Base-by-base conservation (phyloP, 1,140 invertebrate genomes). In the Belonocnema kinseyi region DNA sequence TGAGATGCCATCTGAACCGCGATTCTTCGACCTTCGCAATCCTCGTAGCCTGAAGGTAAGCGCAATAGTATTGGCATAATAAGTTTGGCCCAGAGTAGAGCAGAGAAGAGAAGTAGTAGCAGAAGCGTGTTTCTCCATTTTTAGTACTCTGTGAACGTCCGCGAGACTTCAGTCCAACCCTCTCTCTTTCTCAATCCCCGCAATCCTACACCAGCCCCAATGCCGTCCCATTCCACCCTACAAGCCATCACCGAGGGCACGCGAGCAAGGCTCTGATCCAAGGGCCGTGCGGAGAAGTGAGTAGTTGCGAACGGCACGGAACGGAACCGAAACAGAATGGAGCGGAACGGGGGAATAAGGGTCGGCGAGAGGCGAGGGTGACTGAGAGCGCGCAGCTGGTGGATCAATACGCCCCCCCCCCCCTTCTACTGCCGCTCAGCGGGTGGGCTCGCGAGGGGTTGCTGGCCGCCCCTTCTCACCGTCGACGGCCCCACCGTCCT, bases 331-430 rank as follows among this genome's bases (percentile, higher is more conserved):
- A 53, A 33, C 50, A 13, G 50, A 74, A 74, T 53, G 52, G 51
- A 52, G 51, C 33, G 17, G 51, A 76, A 75, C 73, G 73, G 77
- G 79, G 77, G 82, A 80, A 78, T 76, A 76, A 75, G 80, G 81
- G 79, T 75, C 78, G 66, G 78, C 77, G 79, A 77, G 82, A 78
- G 77, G 78, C 77, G 78, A 81, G 81, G 79, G 76, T 82, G 66
- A 78, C 79, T 87, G 86, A 88, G 87, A 88, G 88, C 87, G 85
- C 85, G 87, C 90, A 90, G 89, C 88, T 86, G 86, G 87, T 89
- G 89, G 90, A 91, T 91, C 90, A 91, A 91, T 91, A 91, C 88
- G 82, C 87, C 88, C 87, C 85, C 87, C 88, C 87, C 85, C 81
- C 74, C 78, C 74, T 72, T 40, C 21, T 61, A 72, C 80, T 77